Percentiles rank a stretch among this genome's conserved stretches.
Evolutionary conservation across 1,140 invertebrate species (phyloP).

Genomic region (Ditylenchus dipsaci): DNA sequence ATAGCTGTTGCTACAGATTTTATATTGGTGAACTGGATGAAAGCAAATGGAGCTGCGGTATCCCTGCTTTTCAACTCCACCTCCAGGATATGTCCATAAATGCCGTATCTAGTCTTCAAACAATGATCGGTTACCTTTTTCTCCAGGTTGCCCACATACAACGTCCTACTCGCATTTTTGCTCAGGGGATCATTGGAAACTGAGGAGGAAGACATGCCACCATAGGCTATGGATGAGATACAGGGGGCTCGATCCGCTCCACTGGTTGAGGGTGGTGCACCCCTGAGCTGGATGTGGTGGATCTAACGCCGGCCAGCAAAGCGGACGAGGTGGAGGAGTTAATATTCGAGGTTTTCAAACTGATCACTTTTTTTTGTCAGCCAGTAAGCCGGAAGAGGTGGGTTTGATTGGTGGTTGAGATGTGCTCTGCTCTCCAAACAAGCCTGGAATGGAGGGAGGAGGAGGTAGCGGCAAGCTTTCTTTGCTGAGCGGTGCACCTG

Average conservation of each 20-base stretch:
- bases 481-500: not conserved
- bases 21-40: conserved; percentile 36
- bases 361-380: not conserved
- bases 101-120: conserved; percentile 14
- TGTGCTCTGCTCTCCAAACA: not conserved
- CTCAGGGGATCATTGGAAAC: conserved; percentile 15
- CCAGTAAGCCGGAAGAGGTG: not conserved
- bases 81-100: conserved; percentile 30
- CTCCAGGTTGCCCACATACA: conserved; percentile 28
- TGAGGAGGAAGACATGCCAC: not conserved
- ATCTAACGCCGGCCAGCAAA: not conserved
- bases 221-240: not conserved
- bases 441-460: not conserved
- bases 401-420: not conserved
- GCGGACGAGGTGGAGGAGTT: not conserved
- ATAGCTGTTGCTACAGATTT: conserved; percentile 21
- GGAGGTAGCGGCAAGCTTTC: not conserved
- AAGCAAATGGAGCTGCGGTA: conserved; percentile 30
- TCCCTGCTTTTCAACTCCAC: conserved; percentile 33
- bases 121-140: not conserved
- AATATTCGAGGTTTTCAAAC: not conserved
- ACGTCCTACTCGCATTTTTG: conserved; percentile 24
- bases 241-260: not conserved
- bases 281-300: not conserved
- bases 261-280: not conserved